These are phyloP conservation scores for Cricetomys ansorgei DNA, from an alignment of 2,113 vertebrate species.

Conservation along the genomic window DNA sequence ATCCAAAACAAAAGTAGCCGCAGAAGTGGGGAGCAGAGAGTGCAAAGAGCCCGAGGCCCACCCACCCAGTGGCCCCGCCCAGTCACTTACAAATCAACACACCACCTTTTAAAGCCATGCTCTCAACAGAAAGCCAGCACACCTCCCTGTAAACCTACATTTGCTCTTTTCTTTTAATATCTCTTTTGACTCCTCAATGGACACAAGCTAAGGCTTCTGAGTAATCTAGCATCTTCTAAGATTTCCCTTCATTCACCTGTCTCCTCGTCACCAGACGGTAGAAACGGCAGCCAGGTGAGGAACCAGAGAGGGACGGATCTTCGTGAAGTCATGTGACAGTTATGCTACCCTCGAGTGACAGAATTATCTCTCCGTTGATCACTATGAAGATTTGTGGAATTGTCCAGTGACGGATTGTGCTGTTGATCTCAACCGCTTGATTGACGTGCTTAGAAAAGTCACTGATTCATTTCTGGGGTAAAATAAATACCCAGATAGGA, in stretches of 20 bases:
- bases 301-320: not conserved
- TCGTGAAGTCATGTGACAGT: not conserved
- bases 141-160: not conserved
- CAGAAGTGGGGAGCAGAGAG: not conserved
- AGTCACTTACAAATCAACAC: accelerated
- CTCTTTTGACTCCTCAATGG: not conserved
- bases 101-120: not conserved
- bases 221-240: not conserved
- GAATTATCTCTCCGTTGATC: conserved; percentile 51
- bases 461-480: conserved; percentile 51
- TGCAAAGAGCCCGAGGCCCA: not conserved
- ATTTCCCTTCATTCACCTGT: too few species aligned
- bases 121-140: not conserved
- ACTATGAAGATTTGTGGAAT: conserved; percentile 68
- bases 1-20: not conserved
- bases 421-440: conserved; percentile 72
- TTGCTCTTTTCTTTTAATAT: too few species aligned
- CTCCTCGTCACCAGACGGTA: not conserved
- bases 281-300: not conserved
- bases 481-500: not conserved
- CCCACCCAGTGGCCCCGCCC: accelerated
- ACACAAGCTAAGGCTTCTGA: not conserved
- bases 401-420: conserved; percentile 44
- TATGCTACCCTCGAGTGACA: not conserved
- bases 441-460: not conserved